Evolutionary conservation across 2,888 invertebrate species (phyloP).

Genomic region (Junonia oenone): DNA sequence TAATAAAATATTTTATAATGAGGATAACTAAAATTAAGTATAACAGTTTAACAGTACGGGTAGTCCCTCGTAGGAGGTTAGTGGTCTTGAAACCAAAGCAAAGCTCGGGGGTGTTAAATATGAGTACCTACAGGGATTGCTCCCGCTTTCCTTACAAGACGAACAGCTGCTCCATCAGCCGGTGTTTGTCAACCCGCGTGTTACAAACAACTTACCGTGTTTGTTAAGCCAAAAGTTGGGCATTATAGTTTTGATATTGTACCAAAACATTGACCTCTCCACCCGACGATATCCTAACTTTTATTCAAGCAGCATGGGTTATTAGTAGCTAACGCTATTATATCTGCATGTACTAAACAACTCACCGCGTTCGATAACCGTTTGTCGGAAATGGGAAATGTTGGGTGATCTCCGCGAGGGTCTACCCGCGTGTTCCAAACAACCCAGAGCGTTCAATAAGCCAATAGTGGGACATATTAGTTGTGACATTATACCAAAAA

Average conservation of each 20-base stretch:
- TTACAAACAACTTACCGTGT: slow-evolving; percentile 83
- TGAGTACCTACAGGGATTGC: slow-evolving; percentile 88
- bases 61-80: slow-evolving; percentile 87
- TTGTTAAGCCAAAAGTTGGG: slow-evolving; percentile 85
- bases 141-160: slow-evolving; percentile 83
- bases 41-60: slow-evolving; percentile 93
- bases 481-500: too few relatives aligned
- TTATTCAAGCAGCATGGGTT: too few relatives aligned
- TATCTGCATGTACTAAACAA: too few relatives aligned
- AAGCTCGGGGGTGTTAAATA: slow-evolving; percentile 92
- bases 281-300: too few relatives aligned
- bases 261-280: too few relatives aligned
- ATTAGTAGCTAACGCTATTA: too few relatives aligned
- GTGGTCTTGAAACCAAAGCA: slow-evolving; percentile 93
- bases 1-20: too few relatives aligned
- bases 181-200: slow-evolving; percentile 70
- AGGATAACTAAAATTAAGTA: too few relatives aligned
- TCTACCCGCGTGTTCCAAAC: slow-evolving; percentile 60
- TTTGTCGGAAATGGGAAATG: slow-evolving; percentile 36
- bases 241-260: too few relatives aligned
- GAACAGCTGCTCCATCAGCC: slow-evolving; percentile 84
- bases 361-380: too few relatives aligned
- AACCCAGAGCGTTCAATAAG: slow-evolving; percentile 85
- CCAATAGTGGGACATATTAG: too few relatives aligned
- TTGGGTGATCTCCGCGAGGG: slow-evolving; percentile 91